These are phyloP conservation scores for Linnaemya tessellans DNA, from an alignment of 2,888 invertebrate genomes.

Conservation along the genomic window DNA sequence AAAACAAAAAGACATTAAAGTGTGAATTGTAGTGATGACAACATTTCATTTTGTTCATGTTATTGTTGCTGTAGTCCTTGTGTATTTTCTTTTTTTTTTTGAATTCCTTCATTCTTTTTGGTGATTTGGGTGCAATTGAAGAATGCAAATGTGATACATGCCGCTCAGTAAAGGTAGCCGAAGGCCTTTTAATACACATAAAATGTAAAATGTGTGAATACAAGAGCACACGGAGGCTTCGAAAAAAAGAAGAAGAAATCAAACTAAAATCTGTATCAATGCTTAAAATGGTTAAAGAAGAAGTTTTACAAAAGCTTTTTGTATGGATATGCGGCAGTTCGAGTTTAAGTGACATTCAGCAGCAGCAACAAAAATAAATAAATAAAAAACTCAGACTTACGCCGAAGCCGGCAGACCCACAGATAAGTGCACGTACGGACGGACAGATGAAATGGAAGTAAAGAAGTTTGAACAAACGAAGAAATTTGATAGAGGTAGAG, in stretches of 20 bases:
- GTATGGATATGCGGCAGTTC: slow-evolving; percentile 28
- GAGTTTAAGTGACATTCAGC: slow-evolving; percentile 53
- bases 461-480: slow-evolving; percentile 54
- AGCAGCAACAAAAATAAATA: neutral
- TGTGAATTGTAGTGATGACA: slow-evolving; percentile 68
- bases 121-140: slow-evolving; percentile 66
- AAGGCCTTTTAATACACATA: slow-evolving; percentile 60
- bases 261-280: slow-evolving; percentile 54
- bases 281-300: slow-evolving; percentile 21
- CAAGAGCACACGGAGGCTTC: slow-evolving; percentile 29
- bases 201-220: slow-evolving; percentile 60
- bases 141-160: slow-evolving; percentile 68
- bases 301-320: neutral
- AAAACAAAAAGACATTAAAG: slow-evolving; percentile 65
- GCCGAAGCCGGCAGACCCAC: neutral
- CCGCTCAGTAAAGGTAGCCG: slow-evolving; percentile 57
- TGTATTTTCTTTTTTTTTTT: neutral
- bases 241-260: neutral
- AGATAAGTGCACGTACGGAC: neutral
- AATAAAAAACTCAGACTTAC: slow-evolving; percentile 42
- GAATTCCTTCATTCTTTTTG: slow-evolving; percentile 24
- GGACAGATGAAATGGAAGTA: slow-evolving; percentile 21
- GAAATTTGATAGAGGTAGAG: slow-evolving; percentile 56
- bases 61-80: slow-evolving; percentile 35
- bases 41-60: slow-evolving; percentile 57